A percentile compares a stretch with the other conserved stretches of the same genome.
Evolutionary conservation across 2,888 invertebrate genomes (phyloP).

Genomic region (Athalia circularis): DNA sequence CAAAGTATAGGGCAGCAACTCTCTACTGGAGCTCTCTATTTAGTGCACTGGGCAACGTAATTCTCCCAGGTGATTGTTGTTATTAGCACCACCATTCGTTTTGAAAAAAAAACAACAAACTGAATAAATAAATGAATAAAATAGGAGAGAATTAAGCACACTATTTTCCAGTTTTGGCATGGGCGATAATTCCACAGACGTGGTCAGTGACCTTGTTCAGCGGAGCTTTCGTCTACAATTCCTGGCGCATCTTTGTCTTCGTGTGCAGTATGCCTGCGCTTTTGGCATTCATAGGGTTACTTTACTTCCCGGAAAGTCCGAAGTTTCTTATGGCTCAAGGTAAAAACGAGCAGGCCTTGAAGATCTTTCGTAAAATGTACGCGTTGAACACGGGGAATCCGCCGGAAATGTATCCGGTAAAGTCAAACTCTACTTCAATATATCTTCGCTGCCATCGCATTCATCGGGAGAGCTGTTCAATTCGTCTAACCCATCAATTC

Average conservation of each 20-base stretch:
- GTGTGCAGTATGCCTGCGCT: slow-evolving; percentile 68
- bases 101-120: not conserved
- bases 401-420: slow-evolving; percentile 68
- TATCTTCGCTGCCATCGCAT: not conserved
- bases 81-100: not conserved
- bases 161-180: slow-evolving; percentile 59
- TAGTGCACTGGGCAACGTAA: slow-evolving; percentile 79
- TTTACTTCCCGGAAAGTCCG: slow-evolving; percentile 71
- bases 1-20: slow-evolving; percentile 79
- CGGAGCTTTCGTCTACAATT: slow-evolving; percentile 60
- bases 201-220: slow-evolving; percentile 47
- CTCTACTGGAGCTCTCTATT: slow-evolving; percentile 82
- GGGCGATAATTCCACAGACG: slow-evolving; percentile 48
- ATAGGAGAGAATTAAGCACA: not conserved
- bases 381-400: slow-evolving; percentile 66
- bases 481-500: too few species aligned
- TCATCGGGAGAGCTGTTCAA: not conserved
- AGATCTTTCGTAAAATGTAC: slow-evolving; percentile 67
- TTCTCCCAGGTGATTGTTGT: slow-evolving; percentile 68
- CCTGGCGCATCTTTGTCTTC: slow-evolving; percentile 72
- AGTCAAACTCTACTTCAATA: not conserved
- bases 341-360: slow-evolving; percentile 66
- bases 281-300: slow-evolving; percentile 64
- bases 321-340: slow-evolving; percentile 70
- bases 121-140: not conserved